Conservation (phyloP, 2,797 vertebrate species). For the Oophaga sylvatica region DNA sequence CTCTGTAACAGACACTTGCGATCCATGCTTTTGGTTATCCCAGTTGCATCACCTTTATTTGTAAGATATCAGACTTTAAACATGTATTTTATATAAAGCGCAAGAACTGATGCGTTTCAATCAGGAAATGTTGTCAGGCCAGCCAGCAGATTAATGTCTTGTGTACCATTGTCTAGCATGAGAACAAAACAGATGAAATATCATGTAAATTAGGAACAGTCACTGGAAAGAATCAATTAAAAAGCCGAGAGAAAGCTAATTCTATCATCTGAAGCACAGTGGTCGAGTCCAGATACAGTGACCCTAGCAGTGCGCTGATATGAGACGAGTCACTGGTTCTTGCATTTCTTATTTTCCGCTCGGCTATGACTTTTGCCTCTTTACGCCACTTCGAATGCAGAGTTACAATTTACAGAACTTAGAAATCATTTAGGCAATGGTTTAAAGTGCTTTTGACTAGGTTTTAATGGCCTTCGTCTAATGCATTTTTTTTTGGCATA, state of each 20-base stretch:
- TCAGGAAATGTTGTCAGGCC: background rate
- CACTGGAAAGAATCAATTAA: slow-evolving; percentile 21
- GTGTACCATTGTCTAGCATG: slow-evolving; percentile 22
- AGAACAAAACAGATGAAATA: slow-evolving; percentile 44
- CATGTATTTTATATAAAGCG: slow-evolving; percentile 18
- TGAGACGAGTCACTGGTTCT: background rate
- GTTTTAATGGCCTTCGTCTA: background rate
- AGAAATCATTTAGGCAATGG: background rate
- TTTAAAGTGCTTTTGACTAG: slow-evolving; percentile 1
- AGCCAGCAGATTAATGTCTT: slow-evolving; percentile 22
- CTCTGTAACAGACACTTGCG: background rate
- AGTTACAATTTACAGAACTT: background rate
- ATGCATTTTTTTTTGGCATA: background rate
- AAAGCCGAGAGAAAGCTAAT: slow-evolving; percentile 15
- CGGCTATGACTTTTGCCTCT: background rate
- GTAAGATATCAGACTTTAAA: slow-evolving; percentile 32
- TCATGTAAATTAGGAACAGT: slow-evolving; percentile 43
- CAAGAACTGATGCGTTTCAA: background rate
- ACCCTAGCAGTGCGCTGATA: background rate
- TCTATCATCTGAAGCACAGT: background rate
- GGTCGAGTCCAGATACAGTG: slow-evolving; percentile 20
- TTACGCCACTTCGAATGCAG: background rate
- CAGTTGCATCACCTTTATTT: slow-evolving; percentile 51
- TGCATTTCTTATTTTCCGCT: background rate
- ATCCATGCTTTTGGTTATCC: background rate